phyloP scores from a whole-genome alignment of 2,888 invertebrate species.

The Epinotia bilunana region DNA sequence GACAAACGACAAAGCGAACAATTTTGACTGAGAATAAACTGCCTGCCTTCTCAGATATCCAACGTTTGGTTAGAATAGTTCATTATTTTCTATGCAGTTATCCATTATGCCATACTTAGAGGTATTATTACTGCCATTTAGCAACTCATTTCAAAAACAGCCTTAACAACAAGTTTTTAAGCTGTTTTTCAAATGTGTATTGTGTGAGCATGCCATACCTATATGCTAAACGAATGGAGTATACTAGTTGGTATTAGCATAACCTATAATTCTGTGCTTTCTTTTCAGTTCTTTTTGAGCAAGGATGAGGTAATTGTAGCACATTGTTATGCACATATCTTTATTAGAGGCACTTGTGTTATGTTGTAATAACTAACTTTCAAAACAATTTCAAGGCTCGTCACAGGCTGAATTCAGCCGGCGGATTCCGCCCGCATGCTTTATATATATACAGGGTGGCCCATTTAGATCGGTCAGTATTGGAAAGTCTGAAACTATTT shows the following conservation, averaged over 20 bases:
- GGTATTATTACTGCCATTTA: not conserved
- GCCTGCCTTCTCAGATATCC: not conserved
- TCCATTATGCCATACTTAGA: slow-evolving; percentile 4
- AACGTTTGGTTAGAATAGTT: not conserved
- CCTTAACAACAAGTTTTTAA: not conserved
- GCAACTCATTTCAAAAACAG: slow-evolving; percentile 3
- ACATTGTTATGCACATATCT: slow-evolving; percentile 47
- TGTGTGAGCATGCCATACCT: slow-evolving; percentile 26
- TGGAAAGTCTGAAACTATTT: no score
- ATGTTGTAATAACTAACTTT: not conserved
- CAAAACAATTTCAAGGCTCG: not conserved
- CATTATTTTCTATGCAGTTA: not conserved
- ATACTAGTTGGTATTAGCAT: slow-evolving; percentile 37
- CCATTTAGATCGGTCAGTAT: no score
- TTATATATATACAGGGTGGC: no score
- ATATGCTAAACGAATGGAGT: slow-evolving; percentile 35
- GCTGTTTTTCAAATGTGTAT: slow-evolving; percentile 5
- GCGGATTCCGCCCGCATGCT: no score
- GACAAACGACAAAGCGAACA: not conserved
- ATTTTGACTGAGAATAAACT: not conserved
- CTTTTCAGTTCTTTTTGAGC: slow-evolving; percentile 75
- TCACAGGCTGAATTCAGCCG: no score
- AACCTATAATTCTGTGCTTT: slow-evolving; percentile 62
- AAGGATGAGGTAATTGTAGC: slow-evolving; percentile 74
- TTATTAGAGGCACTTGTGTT: slow-evolving; percentile 37